These are phyloP conservation scores for Episyrphus balteatus DNA, from an alignment of 1,140 invertebrate genomes.

Conservation along the genomic window DNA sequence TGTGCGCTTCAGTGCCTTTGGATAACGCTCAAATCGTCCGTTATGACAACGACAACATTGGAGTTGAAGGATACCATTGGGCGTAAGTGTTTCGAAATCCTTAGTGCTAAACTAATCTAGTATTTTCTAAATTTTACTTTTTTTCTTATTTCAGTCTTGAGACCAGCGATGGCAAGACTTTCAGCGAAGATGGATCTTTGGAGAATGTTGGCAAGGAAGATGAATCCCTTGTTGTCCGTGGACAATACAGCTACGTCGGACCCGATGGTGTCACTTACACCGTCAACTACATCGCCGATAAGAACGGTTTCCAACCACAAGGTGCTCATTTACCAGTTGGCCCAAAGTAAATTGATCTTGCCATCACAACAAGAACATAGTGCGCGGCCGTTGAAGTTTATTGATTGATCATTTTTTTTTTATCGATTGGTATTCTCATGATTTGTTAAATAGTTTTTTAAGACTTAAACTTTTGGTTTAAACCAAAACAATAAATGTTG, in stretches of 20 bases:
- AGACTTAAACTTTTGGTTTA: no score
- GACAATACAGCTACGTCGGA: constrained; percentile 49
- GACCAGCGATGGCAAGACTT: constrained; percentile 50
- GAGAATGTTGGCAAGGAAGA: constrained; percentile 42
- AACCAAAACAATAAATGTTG: no score
- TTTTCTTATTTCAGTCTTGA: constrained; percentile 39
- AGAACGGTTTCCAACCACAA: constrained; percentile 56
- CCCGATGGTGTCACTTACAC: constrained; percentile 48
- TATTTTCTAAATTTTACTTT: not conserved
- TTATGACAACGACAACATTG: constrained; percentile 19
- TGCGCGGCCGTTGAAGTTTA: no score
- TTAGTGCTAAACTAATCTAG: no score
- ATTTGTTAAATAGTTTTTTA: no score
- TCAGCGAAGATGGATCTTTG: constrained; percentile 45
- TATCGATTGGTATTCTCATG: no score
- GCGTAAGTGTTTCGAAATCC: no score
- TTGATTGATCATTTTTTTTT: no score
- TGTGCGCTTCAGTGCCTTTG: constrained; percentile 16
- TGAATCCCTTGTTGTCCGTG: constrained; percentile 43
- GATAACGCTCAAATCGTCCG: constrained; percentile 26
- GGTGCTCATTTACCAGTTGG: constrained; percentile 43
- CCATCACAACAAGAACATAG: no score
- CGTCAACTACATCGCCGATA: constrained; percentile 53
- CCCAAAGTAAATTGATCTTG: not conserved
- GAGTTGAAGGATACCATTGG: no score